phyloP scores from a whole-genome alignment of 2,113 vertebrate species.

The Cavia porcellus region DNA sequence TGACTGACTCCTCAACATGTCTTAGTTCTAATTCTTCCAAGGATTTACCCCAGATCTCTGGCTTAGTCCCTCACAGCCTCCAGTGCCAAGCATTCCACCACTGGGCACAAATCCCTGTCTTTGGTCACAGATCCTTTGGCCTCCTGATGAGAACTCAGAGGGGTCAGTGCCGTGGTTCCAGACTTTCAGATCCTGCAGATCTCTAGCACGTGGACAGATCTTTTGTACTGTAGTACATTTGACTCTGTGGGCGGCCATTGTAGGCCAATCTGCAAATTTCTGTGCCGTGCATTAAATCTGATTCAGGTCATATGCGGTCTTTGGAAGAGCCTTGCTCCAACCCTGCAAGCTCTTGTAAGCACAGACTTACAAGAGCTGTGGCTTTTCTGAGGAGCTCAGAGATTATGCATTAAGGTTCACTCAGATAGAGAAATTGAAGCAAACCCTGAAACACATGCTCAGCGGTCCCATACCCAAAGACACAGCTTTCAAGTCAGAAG shows the following conservation, averaged over 20 bases:
- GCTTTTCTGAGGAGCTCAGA: neutral
- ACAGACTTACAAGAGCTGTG: neutral
- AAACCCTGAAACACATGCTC: neutral
- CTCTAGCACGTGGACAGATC: neutral
- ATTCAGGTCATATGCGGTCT: neutral
- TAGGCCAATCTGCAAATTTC: neutral
- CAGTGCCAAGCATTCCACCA: neutral
- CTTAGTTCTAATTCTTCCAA: too few relatives aligned
- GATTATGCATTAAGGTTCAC: neutral
- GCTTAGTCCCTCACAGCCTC: neutral
- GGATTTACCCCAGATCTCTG: too few relatives aligned
- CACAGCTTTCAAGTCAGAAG: neutral
- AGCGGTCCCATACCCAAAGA: accelerated
- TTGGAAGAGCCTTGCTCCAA: neutral
- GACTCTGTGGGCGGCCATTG: neutral
- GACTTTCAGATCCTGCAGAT: neutral
- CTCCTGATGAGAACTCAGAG: neutral
- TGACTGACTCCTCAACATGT: too few relatives aligned
- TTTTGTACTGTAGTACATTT: neutral
- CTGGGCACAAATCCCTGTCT: neutral
- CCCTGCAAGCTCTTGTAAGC: neutral
- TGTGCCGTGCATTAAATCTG: neutral
- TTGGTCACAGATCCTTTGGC: neutral
- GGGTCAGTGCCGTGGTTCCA: neutral
- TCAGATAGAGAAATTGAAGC: neutral